Conservation (phyloP, 2,888 invertebrate genomes). For the Ectemnius cavifrons region DNA sequence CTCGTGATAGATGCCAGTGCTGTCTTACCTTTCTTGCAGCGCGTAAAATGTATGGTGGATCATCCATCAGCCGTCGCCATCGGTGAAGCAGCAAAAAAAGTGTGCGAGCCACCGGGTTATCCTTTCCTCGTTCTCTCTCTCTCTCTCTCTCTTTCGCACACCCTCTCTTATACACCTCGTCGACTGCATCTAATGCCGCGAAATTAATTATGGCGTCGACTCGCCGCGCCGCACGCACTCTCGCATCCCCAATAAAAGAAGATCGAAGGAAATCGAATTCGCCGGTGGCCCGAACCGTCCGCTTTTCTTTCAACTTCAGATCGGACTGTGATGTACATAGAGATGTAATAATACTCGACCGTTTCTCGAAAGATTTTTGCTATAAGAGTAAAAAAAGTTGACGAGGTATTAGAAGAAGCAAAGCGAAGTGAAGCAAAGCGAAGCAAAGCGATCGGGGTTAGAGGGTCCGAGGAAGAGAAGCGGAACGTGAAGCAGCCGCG, state of each 20-base stretch:
- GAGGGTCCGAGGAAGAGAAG: background rate
- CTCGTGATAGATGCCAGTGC: conserved; percentile 63
- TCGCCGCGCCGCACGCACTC: background rate
- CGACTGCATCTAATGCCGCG: conserved; percentile 42
- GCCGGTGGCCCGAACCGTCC: background rate
- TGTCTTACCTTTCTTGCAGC: conserved; percentile 64
- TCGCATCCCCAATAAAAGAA: conserved; percentile 30
- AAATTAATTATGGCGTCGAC: conserved; percentile 54
- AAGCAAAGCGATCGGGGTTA: background rate
- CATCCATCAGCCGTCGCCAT: conserved; percentile 62
- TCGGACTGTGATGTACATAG: too few relatives aligned
- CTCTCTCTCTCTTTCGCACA: background rate
- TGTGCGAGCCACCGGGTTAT: background rate
- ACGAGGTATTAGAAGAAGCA: background rate
- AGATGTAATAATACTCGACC: too few relatives aligned
- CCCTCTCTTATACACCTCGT: background rate
- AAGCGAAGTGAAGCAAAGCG: background rate
- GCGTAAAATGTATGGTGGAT: conserved; percentile 61
- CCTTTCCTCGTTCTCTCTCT: background rate
- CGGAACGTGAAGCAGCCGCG: background rate
- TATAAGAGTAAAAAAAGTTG: too few relatives aligned
- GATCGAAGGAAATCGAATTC: conserved; percentile 22
- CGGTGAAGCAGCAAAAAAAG: conserved; percentile 45
- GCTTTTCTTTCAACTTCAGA: too few relatives aligned
- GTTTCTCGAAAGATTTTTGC: too few relatives aligned